These are phyloP conservation scores for Pseudomyrmex sp. DNA, from an alignment of 1,140 invertebrate genomes.

Conservation along the genomic window DNA sequence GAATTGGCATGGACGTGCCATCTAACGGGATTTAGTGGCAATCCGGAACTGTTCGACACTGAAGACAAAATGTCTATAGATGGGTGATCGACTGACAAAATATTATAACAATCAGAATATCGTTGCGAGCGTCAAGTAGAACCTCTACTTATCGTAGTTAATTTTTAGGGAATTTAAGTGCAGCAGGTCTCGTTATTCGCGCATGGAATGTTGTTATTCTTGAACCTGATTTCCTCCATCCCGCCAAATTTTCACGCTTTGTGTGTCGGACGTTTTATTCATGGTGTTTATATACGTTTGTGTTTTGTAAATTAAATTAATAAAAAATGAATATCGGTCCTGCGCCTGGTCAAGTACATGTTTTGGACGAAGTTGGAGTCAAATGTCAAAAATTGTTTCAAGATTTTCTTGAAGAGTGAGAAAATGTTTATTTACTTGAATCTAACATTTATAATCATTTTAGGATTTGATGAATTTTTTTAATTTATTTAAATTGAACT, in stretches of 20 bases:
- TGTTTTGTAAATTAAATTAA: slow-evolving; percentile 44
- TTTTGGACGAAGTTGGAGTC: slow-evolving; percentile 94
- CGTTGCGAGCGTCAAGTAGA: no score
- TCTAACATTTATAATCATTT: not conserved
- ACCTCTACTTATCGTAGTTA: no score
- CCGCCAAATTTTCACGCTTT: slow-evolving; percentile 61
- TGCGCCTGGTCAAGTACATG: slow-evolving; percentile 79
- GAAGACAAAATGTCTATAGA: no score
- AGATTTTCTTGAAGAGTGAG: slow-evolving; percentile 98
- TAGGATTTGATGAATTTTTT: not conserved
- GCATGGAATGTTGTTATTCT: not conserved
- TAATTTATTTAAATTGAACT: not conserved
- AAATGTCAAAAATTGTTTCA: slow-evolving; percentile 98
- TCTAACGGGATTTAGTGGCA: no score
- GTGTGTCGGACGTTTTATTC: not conserved
- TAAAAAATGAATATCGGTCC: slow-evolving; percentile 67
- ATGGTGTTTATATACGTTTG: not conserved
- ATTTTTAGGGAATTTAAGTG: no score
- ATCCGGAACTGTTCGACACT: no score
- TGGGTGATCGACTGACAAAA: no score
- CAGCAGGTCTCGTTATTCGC: no score
- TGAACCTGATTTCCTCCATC: slow-evolving; percentile 10
- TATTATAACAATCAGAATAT: no score
- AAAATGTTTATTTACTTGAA: slow-evolving; percentile 64
- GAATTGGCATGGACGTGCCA: no score